Percentiles rank a stretch among this genome's conserved stretches.
Evolutionary conservation across 2,888 invertebrate genomes (phyloP).

Genomic region (Cremastinae sp.): DNA sequence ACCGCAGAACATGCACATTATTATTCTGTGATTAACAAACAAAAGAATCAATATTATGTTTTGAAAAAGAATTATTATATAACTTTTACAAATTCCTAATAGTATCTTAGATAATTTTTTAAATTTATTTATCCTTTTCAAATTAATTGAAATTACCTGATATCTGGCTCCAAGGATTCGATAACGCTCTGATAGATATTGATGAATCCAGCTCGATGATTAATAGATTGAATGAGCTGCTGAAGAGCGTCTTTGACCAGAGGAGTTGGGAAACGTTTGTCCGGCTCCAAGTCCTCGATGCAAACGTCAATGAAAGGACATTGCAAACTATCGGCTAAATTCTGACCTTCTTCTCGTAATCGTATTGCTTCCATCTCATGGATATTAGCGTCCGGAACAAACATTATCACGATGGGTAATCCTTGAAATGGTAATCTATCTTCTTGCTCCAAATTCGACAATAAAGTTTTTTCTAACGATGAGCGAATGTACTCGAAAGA

Average conservation of each 20-base stretch:
- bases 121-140: too few relatives aligned
- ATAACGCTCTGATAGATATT: constrained; percentile 88
- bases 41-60: background rate
- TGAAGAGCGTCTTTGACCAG: constrained; percentile 87
- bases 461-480: constrained; percentile 93
- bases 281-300: constrained; percentile 80
- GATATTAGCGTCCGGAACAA: constrained; percentile 91
- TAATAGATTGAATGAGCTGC: constrained; percentile 88
- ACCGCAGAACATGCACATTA: constrained; percentile 98
- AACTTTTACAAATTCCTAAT: background rate
- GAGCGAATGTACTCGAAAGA: constrained; percentile 95
- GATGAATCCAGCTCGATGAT: constrained; percentile 88
- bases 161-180: constrained; percentile 91
- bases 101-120: too few relatives aligned
- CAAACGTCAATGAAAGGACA: constrained; percentile 93
- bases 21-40: constrained; percentile 83
- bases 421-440: constrained; percentile 93
- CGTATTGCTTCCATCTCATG: constrained; percentile 92
- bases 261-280: constrained; percentile 84
- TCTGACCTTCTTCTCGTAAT: constrained; percentile 93
- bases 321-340: constrained; percentile 92
- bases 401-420: constrained; percentile 94
- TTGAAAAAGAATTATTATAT: background rate
- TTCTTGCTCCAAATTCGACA: constrained; percentile 94
- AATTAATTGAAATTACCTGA: constrained; percentile 82